Conservation (phyloP, 2,113 vertebrate species). For the Pachypanchax playfairii region DNA sequence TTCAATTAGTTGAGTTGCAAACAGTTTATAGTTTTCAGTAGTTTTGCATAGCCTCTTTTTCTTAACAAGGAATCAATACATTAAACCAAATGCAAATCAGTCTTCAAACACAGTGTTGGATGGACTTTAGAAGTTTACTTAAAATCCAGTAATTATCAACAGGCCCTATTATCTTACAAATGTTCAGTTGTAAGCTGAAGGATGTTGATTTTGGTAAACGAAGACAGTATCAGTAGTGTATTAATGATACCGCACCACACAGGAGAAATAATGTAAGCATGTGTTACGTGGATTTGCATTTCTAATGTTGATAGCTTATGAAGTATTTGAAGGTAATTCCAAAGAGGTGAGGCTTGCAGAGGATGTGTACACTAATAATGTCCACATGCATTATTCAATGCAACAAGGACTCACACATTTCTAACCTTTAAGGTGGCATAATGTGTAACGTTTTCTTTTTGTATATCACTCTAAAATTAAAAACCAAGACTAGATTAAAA, state of each 20-base stretch:
- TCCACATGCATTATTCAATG: slow-evolving; percentile 22
- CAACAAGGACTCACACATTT: slow-evolving; percentile 9
- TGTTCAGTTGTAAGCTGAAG: slow-evolving; percentile 71
- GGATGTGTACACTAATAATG: slow-evolving; percentile 30
- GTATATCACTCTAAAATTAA: not conserved
- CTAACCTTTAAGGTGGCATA: not conserved
- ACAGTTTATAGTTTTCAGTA: too few species aligned
- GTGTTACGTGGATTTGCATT: slow-evolving; percentile 73
- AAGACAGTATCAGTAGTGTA: slow-evolving; percentile 54
- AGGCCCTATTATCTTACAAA: too few species aligned
- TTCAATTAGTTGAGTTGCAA: too few species aligned
- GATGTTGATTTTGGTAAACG: slow-evolving; percentile 69
- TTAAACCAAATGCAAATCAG: too few species aligned
- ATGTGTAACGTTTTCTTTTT: not conserved
- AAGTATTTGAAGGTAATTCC: slow-evolving; percentile 15
- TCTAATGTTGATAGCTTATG: slow-evolving; percentile 56
- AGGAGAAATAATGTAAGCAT: slow-evolving; percentile 58
- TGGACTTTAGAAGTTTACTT: too few species aligned
- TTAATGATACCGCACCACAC: slow-evolving; percentile 50
- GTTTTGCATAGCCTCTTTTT: too few species aligned
- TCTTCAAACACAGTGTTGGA: too few species aligned
- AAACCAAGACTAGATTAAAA: not conserved
- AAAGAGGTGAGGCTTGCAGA: slow-evolving; percentile 4
- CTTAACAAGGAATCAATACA: too few species aligned
- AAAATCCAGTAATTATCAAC: too few species aligned